Conservation (phyloP, 2,888 invertebrate genomes). For the Gasteruption jaculator region DNA sequence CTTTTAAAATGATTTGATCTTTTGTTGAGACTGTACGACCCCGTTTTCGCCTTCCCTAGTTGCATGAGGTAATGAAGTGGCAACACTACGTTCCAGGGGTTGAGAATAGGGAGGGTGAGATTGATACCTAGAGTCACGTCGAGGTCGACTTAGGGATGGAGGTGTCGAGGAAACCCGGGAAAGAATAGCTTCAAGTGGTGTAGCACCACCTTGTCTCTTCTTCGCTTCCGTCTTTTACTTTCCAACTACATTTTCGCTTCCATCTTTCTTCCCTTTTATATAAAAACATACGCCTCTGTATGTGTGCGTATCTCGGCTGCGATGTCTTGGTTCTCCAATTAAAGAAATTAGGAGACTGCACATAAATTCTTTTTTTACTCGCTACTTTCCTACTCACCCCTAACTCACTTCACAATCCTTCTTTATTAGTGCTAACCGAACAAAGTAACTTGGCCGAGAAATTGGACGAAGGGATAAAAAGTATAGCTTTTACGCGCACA, state of each 20-base stretch:
- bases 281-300: too few species aligned
- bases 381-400: background rate
- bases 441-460: constrained; percentile 25
- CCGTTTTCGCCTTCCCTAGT: constrained; percentile 21
- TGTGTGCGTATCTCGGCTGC: too few species aligned
- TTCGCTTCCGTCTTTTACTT: too few species aligned
- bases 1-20: too few species aligned
- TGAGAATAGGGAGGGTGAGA: constrained; percentile 39
- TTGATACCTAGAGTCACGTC: constrained; percentile 47
- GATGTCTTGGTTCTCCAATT: constrained; percentile 31
- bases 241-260: too few species aligned
- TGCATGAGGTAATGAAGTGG: constrained; percentile 47
- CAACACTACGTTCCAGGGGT: constrained; percentile 44
- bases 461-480: constrained; percentile 18
- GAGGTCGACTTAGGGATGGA: constrained; percentile 32
- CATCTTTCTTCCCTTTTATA: too few species aligned
- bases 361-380: constrained; percentile 23
- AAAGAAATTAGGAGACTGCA: constrained; percentile 29
- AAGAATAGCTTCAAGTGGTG: too few species aligned
- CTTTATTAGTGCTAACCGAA: constrained; percentile 28
- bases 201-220: too few species aligned
- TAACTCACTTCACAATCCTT: constrained; percentile 8
- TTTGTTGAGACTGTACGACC: background rate
- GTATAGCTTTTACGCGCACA: too few species aligned
- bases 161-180: constrained; percentile 47